A percentile compares a stretch with the other conserved stretches of the same genome.
These are phyloP conservation scores for Zaprionus obscuricornis DNA, from an alignment of 2,888 invertebrate species.

Conservation along the genomic window DNA sequence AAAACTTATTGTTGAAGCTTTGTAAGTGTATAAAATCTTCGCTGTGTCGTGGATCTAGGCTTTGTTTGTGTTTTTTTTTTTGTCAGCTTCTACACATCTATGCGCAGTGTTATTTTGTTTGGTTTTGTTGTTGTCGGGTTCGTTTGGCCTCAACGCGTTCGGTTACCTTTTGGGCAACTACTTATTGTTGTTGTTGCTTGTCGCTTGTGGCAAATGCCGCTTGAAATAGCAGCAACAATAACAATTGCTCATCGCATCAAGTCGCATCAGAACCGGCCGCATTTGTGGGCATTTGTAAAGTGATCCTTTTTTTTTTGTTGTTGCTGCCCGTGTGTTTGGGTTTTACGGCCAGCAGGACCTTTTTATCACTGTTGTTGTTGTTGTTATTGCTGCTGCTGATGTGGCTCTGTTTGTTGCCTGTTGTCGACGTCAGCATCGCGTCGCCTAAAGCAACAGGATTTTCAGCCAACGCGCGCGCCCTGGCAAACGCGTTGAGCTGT, in stretches of 20 bases:
- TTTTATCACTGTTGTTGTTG: slow-evolving; percentile 22
- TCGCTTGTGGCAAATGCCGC: slow-evolving; percentile 73
- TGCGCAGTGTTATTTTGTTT: slow-evolving; percentile 19
- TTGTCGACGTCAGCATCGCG: slow-evolving; percentile 41
- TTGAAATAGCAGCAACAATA: slow-evolving; percentile 48
- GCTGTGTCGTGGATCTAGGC: too few species aligned
- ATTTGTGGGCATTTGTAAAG: slow-evolving; percentile 79
- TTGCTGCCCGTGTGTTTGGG: too few species aligned
- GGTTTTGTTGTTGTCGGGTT: too few species aligned
- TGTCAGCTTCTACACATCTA: slow-evolving; percentile 30
- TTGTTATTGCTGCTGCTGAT: slow-evolving; percentile 1
- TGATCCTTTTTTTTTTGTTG: slow-evolving; percentile 63
- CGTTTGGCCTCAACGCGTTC: slow-evolving; percentile 46
- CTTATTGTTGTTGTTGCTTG: slow-evolving; percentile 54
- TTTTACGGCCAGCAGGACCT: slow-evolving; percentile 61
- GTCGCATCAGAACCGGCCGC: slow-evolving; percentile 61
- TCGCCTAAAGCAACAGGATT: slow-evolving; percentile 76
- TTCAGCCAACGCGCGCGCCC: slow-evolving; percentile 46
- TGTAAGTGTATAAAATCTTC: too few species aligned
- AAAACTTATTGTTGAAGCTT: too few species aligned
- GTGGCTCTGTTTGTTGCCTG: slow-evolving; percentile 18
- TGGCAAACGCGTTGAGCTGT: slow-evolving; percentile 71
- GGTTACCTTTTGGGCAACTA: slow-evolving; percentile 44
- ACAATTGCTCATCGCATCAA: slow-evolving; percentile 30
- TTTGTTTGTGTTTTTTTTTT: slow-evolving; percentile 11